Evolutionary conservation across 2,797 vertebrate species (phyloP), one percentile per base, ranked within the genome.

Genomic region (Protonibea diacanthus): DNA sequence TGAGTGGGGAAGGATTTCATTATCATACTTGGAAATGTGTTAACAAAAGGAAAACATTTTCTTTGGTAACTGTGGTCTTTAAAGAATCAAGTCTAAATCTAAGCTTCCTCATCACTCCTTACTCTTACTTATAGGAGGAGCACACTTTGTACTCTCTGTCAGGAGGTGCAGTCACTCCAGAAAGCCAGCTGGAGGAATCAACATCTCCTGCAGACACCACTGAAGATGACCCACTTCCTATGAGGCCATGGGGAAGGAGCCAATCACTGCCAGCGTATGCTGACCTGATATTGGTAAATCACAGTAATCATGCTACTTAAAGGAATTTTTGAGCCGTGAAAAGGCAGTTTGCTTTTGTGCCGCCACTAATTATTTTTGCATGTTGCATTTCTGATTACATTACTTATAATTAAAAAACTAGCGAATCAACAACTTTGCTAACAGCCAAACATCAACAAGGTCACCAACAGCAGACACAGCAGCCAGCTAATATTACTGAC

Each of bases 211-310:
- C 89, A 53, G 90, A 93, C 80, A 94, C 92, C 52, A 91, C 83
- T 9, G 93, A 93, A 20, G 92, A 94, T 13, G 91, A 94, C 33
- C 78, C 81, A 0, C 90, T 93, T 12, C 91, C 92, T 0, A 40
- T 93, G 67, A 86, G 81, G 72, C 92, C 94, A 0, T 94, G 94
- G 93, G 94, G 93, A 5, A 75, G 94, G 73, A 94, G 94, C 86
- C 94, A 94, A 38, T 94, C 93, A 6, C 87, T 94, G 78, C 94
- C 94, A 0, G 93, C 92, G 2, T 94, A 94, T 6, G 94, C 93
- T 18, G 92, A 94, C 69, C 84, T 93, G 0, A 93, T 94, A 14
- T 91, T 94, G 93, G 94, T 94, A 89, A 76, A 49, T 33, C 23
- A 51, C 4, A 40, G 17, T 5, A 4, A 66, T 48, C 17, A 42